Percentiles rank a stretch among this genome's conserved stretches.
Conservation (phyloP, 2,888 invertebrate genomes). For the Cantharis rustica region DNA sequence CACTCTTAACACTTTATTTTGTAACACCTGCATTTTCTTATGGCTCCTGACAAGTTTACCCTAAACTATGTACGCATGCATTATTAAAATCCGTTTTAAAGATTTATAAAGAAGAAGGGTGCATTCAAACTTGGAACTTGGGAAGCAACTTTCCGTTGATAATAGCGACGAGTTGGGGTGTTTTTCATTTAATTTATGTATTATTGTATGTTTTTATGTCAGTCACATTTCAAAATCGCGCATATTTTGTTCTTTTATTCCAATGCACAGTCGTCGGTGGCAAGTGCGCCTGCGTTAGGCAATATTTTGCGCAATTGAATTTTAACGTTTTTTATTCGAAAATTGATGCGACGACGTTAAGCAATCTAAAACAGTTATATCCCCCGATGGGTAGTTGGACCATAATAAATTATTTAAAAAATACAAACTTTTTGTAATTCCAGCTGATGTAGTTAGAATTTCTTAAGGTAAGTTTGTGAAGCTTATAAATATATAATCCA, state of each 20-base stretch:
- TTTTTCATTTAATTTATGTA: neutral
- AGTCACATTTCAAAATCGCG: neutral
- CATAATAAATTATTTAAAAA: neutral
- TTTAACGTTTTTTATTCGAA: neutral
- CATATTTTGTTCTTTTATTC: neutral
- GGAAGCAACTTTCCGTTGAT: neutral
- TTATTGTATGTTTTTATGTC: neutral
- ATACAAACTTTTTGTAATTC: neutral
- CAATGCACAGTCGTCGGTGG: too few relatives aligned
- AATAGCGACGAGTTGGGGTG: neutral
- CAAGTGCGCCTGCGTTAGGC: neutral
- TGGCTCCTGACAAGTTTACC: neutral
- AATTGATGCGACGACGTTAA: neutral
- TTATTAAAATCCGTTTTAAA: neutral
- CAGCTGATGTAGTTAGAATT: neutral
- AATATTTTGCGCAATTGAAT: neutral
- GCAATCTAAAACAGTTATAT: conserved; percentile 4
- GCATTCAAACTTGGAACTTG: neutral
- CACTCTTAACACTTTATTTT: neutral
- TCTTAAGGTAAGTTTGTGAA: conserved; percentile 3
- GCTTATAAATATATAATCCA: conserved; percentile 4
- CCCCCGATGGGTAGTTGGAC: neutral
- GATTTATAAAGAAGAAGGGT: neutral
- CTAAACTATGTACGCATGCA: neutral
- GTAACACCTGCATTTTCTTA: neutral